These are phyloP conservation scores for Tyria jacobaeae DNA, from an alignment of 2,888 invertebrate genomes.

Conservation along the genomic window DNA sequence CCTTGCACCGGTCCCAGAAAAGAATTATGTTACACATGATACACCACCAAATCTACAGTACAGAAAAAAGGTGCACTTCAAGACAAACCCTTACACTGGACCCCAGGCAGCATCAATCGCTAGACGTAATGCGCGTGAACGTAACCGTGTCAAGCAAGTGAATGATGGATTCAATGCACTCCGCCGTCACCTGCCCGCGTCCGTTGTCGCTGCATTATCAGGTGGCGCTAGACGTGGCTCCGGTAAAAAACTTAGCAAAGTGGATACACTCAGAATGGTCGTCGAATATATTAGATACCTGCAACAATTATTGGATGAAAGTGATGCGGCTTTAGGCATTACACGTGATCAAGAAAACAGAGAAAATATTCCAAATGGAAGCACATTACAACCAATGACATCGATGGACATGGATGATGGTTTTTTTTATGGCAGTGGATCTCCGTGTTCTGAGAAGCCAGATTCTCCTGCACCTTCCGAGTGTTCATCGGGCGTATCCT, in stretches of 20 bases:
- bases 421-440: conserved; percentile 81
- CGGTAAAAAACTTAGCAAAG: conserved; percentile 95
- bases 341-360: conserved; percentile 79
- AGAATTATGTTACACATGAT: conserved; percentile 83
- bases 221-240: conserved; percentile 90
- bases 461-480: conserved; percentile 91
- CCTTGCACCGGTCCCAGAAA: conserved; percentile 87
- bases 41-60: conserved; percentile 87
- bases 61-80: conserved; percentile 91
- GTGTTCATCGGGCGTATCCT: conserved; percentile 88
- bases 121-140: conserved; percentile 96
- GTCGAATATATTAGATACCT: conserved; percentile 96
- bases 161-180: conserved; percentile 97
- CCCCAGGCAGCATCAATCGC: conserved; percentile 95
- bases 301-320: conserved; percentile 92
- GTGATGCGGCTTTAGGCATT: conserved; percentile 87
- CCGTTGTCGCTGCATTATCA: conserved; percentile 90
- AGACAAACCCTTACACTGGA: conserved; percentile 87
- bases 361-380: conserved; percentile 78
- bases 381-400: conserved; percentile 74
- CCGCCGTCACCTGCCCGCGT: conserved; percentile 94
- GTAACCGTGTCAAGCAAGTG: conserved; percentile 98
- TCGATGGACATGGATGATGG: conserved; percentile 82
- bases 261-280: conserved; percentile 95
- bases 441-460: conserved; percentile 90